Conservation (phyloP, 1,140 invertebrate species). For the Carcinoscorpius rotundicauda region DNA sequence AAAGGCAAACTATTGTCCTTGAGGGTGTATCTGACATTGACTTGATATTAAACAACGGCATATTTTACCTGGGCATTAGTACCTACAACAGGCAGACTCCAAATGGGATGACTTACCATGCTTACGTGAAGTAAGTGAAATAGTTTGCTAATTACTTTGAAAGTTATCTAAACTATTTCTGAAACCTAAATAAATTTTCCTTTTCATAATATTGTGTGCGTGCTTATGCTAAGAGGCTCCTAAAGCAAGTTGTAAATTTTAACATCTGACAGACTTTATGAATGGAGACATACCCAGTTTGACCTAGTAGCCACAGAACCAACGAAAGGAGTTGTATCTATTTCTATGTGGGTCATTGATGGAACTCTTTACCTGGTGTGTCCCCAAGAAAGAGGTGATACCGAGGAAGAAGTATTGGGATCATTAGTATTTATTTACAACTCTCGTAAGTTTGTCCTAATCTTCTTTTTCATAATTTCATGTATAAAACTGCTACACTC, state of each 20-base stretch:
- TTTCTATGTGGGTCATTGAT: conserved; percentile 7
- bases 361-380: conserved; percentile 9
- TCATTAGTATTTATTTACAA: conserved; percentile 10
- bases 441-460: neutral
- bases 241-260: conserved; percentile 1
- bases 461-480: neutral
- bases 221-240: neutral
- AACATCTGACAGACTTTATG: conserved; percentile 6
- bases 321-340: conserved; percentile 2
- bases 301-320: conserved; percentile 3
- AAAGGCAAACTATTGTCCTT: conserved; percentile 3
- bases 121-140: neutral
- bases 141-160: no score
- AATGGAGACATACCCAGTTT: conserved; percentile 14
- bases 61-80: conserved; percentile 6
- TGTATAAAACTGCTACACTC: neutral
- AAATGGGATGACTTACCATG: neutral
- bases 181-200: no score
- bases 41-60: neutral
- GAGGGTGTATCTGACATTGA: conserved; percentile 9
- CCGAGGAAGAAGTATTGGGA: neutral
- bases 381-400: conserved; percentile 1
- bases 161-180: no score
- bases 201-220: neutral
- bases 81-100: neutral